Evolutionary conservation across 2,888 invertebrate species (phyloP).

Genomic region (Microdon myrmicae): DNA sequence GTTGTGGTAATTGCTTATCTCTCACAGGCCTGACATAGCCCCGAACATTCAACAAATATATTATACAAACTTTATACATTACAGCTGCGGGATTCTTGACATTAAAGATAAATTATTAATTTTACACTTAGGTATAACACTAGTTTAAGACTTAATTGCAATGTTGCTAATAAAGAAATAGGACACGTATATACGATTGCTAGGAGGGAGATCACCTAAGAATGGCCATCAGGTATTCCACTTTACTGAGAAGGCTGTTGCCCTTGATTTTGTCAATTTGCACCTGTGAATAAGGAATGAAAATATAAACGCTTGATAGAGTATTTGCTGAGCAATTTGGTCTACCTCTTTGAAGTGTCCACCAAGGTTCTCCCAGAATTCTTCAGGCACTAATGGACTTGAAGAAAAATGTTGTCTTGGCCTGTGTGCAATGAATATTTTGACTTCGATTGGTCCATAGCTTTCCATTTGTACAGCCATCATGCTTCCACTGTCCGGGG

Average conservation of each 20-base stretch:
- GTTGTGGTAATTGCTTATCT: too few relatives aligned
- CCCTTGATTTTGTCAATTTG: conserved; percentile 95
- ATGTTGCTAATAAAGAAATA: too few relatives aligned
- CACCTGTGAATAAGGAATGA: conserved; percentile 61
- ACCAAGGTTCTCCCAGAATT: conserved; percentile 94
- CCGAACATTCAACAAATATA: too few relatives aligned
- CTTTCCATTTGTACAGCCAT: conserved; percentile 91
- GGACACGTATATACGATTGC: too few relatives aligned
- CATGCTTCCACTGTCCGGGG: conserved; percentile 87
- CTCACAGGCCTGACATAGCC: too few relatives aligned
- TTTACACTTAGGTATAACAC: too few relatives aligned
- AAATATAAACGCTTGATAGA: too few relatives aligned
- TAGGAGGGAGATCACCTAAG: conserved; percentile 61
- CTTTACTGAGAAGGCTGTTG: conserved; percentile 94
- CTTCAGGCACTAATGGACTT: conserved; percentile 86
- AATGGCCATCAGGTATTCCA: conserved; percentile 92
- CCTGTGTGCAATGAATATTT: conserved; percentile 89
- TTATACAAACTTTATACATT: too few relatives aligned
- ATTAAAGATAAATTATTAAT: too few relatives aligned
- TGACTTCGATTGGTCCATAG: conserved; percentile 87
- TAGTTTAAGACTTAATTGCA: too few relatives aligned
- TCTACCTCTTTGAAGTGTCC: conserved; percentile 90
- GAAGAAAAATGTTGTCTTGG: conserved; percentile 89
- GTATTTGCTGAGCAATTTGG: too few relatives aligned
- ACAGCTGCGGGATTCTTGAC: too few relatives aligned